A percentile compares a stretch with the other conserved stretches of the same genome.
Conservation (phyloP, 2,888 invertebrate species). For the Minunthozetes semirufus region DNA sequence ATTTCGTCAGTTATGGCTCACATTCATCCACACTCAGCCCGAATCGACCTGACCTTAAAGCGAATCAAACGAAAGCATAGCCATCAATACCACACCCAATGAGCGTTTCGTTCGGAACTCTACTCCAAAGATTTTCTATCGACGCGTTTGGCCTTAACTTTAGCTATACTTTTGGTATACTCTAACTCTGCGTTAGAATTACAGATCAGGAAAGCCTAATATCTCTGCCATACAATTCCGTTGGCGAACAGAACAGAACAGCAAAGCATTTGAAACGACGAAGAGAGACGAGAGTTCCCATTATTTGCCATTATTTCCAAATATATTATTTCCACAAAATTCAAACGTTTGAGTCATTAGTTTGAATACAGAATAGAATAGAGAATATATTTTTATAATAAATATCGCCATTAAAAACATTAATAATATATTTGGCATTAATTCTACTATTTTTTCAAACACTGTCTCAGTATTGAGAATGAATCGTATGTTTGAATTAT, state of each 20-base stretch:
- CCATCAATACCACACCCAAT: conserved; percentile 25
- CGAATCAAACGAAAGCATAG: conserved; percentile 19
- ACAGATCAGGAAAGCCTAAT: background rate
- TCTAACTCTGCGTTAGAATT: background rate
- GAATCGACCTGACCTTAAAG: conserved; percentile 28
- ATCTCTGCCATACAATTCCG: background rate
- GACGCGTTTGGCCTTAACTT: conserved; percentile 7
- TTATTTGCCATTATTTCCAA: background rate
- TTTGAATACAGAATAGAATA: background rate
- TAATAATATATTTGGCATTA: too few species aligned
- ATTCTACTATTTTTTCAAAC: too few species aligned
- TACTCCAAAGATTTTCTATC: conserved; percentile 19
- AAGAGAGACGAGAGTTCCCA: too few species aligned
- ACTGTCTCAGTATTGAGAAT: background rate
- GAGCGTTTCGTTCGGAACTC: conserved; percentile 3
- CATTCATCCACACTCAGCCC: background rate
- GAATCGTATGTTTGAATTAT: background rate
- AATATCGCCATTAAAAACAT: too few species aligned
- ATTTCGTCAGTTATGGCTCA: conserved; percentile 1
- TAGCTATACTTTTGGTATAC: background rate
- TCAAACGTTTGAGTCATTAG: background rate
- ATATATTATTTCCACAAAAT: background rate
- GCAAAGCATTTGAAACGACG: too few species aligned
- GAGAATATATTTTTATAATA: background rate
- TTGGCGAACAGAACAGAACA: background rate